These are phyloP conservation scores for Gymnogyps californianus DNA, from an alignment of 2,113 vertebrate genomes.

Conservation along the genomic window DNA sequence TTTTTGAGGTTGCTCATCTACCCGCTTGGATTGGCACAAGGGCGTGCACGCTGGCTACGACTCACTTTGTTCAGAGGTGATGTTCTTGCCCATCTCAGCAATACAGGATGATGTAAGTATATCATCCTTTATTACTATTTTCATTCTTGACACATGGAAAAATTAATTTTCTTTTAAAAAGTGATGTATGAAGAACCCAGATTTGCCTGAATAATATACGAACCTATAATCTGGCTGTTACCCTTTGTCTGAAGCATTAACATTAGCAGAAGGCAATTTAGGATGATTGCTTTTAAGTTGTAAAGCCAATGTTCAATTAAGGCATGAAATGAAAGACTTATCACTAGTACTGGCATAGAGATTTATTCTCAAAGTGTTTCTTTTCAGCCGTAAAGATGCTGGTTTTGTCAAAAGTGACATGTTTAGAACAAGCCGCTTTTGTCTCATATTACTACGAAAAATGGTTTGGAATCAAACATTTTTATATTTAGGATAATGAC, in stretches of 20 bases:
- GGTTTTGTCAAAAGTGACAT: slow-evolving; percentile 32
- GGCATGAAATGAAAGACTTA: slow-evolving; percentile 58
- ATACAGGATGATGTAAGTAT: background rate
- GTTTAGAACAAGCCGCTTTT: slow-evolving; percentile 30
- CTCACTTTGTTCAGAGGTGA: background rate
- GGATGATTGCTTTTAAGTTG: slow-evolving; percentile 57
- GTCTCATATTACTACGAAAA: slow-evolving; percentile 22
- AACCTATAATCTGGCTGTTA: slow-evolving; percentile 47
- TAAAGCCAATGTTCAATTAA: slow-evolving; percentile 54
- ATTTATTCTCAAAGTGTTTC: slow-evolving; percentile 35
- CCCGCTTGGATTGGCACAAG: rapidly evolving
- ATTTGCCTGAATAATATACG: slow-evolving; percentile 53
- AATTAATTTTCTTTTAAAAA: slow-evolving; percentile 54
- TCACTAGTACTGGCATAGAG: slow-evolving; percentile 1
- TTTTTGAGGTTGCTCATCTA: background rate
- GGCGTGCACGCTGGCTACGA: rapidly evolving
- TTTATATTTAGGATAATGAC: slow-evolving; percentile 15
- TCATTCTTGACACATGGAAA: slow-evolving; percentile 17
- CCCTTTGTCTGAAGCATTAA: slow-evolving; percentile 59
- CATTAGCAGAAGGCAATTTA: slow-evolving; percentile 56
- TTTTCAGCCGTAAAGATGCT: slow-evolving; percentile 21
- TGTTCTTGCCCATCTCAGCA: background rate
- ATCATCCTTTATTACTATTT: slow-evolving; percentile 28
- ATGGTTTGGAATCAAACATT: slow-evolving; percentile 15
- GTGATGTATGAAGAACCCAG: slow-evolving; percentile 12